Percentiles rank a stretch among this genome's conserved stretches.
phyloP scores from a whole-genome alignment of 2,797 vertebrate genomes.

The Ibycter americanus region DNA sequence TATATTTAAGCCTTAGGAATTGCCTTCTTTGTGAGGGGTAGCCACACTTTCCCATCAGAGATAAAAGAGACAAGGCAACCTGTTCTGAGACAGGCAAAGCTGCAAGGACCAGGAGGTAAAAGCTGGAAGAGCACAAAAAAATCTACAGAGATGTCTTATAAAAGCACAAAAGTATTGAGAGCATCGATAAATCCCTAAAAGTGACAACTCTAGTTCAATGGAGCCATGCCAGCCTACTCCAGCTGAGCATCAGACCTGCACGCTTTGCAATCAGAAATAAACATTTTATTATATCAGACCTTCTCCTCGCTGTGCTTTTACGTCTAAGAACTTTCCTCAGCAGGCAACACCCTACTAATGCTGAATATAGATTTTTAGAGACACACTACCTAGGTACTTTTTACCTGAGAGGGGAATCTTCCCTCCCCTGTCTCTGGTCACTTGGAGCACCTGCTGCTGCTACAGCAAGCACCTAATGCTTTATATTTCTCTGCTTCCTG shows the following conservation, averaged over 20 bases:
- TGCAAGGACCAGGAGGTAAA: not conserved
- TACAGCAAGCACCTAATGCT: not conserved
- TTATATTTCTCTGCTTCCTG: not conserved
- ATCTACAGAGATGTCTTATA: not conserved
- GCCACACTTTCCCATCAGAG: constrained; percentile 19
- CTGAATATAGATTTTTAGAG: not conserved
- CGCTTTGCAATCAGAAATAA: constrained; percentile 4
- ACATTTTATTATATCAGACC: constrained; percentile 28
- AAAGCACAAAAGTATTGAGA: not conserved
- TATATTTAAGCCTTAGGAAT: constrained; percentile 49
- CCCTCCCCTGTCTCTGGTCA: not conserved
- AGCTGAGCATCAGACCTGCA: not conserved
- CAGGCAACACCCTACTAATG: not conserved
- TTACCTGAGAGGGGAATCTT: not conserved
- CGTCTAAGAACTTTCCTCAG: not conserved
- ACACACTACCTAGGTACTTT: not conserved
- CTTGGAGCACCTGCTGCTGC: not conserved
- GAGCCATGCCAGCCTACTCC: not conserved
- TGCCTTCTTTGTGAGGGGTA: constrained; percentile 12
- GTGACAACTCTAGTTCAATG: not conserved
- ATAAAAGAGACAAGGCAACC: not conserved
- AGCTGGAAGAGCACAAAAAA: not conserved
- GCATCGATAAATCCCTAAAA: not conserved
- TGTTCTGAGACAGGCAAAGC: constrained; percentile 13
- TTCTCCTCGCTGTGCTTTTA: not conserved